Percentiles rank a stretch among this genome's conserved stretches.
Evolutionary conservation across 2,797 vertebrate species (phyloP).

Genomic region (Poeciliopsis turneri): DNA sequence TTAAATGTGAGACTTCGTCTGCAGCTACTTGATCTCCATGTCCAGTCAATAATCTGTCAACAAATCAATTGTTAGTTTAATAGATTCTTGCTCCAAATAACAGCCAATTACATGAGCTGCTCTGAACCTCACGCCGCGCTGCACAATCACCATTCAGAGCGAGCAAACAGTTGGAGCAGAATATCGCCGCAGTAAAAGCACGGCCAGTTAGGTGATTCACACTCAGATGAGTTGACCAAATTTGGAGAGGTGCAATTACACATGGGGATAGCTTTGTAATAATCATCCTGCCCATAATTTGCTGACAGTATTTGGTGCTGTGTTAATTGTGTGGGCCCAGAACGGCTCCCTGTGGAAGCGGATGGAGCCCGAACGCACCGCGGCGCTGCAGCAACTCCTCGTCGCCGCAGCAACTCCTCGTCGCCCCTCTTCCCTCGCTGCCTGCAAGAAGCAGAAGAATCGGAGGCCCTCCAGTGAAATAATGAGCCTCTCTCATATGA

Average conservation of each 20-base stretch:
- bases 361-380: slow-evolving; percentile 50
- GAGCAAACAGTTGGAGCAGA: neutral
- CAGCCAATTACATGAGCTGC: slow-evolving; percentile 15
- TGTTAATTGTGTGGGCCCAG: slow-evolving; percentile 68
- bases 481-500: slow-evolving; percentile 69
- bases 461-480: slow-evolving; percentile 68
- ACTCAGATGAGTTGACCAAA: slow-evolving; percentile 55
- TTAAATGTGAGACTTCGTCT: neutral
- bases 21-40: slow-evolving; percentile 4
- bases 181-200: slow-evolving; percentile 46
- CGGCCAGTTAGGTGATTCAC: slow-evolving; percentile 50
- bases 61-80: slow-evolving; percentile 19
- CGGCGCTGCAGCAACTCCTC: slow-evolving; percentile 35
- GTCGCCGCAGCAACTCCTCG: slow-evolving; percentile 30
- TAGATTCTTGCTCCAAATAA: slow-evolving; percentile 11
- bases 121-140: slow-evolving; percentile 1
- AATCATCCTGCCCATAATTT: slow-evolving; percentile 62
- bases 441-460: slow-evolving; percentile 16
- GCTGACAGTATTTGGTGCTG: slow-evolving; percentile 65
- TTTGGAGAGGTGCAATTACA: slow-evolving; percentile 52
- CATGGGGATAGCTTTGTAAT: slow-evolving; percentile 55
- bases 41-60: slow-evolving; percentile 11
- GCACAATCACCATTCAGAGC: slow-evolving; percentile 18
- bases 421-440: slow-evolving; percentile 75
- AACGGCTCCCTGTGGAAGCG: slow-evolving; percentile 49